Conservation (phyloP, 1,140 invertebrate genomes). For the Himalopsyche phryganea region DNA sequence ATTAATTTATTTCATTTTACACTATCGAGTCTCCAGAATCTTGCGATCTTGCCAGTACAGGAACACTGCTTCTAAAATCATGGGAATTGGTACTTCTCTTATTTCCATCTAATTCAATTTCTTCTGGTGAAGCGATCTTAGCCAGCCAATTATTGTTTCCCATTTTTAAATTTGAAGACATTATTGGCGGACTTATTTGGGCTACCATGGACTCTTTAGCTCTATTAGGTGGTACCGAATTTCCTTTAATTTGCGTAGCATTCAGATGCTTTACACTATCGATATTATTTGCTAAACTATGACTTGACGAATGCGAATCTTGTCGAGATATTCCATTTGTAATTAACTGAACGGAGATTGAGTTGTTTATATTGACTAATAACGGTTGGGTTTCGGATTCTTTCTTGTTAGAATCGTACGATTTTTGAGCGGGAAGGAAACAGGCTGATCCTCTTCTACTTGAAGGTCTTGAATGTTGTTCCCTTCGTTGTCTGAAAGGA, state of each 20-base stretch:
- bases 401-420: conserved; percentile 36
- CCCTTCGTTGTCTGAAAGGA: conserved; percentile 44
- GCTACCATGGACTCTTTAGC: conserved; percentile 1
- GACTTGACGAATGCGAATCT: conserved; percentile 42
- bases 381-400: conserved; percentile 41
- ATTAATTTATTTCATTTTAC: background rate
- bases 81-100: conserved; percentile 33
- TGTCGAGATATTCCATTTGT: conserved; percentile 42
- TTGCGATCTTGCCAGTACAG: conserved; percentile 15
- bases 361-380: conserved; percentile 39
- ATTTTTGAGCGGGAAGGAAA: conserved; percentile 13
- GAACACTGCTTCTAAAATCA: conserved; percentile 9
- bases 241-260: background rate
- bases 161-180: conserved; percentile 36
- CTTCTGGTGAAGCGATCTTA: conserved; percentile 45
- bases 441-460: conserved; percentile 47
- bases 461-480: conserved; percentile 43
- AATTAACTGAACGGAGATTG: conserved; percentile 43
- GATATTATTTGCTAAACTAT: conserved; percentile 41
- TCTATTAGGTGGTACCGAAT: conserved; percentile 2
- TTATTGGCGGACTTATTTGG: conserved; percentile 3
- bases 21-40: conserved; percentile 15
- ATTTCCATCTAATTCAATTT: conserved; percentile 44
- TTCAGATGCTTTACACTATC: conserved; percentile 5
- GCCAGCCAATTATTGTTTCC: conserved; percentile 52